A percentile compares a stretch with the other conserved stretches of the same genome.
Conservation (phyloP, 2,797 vertebrate species). For the Channa striata region DNA sequence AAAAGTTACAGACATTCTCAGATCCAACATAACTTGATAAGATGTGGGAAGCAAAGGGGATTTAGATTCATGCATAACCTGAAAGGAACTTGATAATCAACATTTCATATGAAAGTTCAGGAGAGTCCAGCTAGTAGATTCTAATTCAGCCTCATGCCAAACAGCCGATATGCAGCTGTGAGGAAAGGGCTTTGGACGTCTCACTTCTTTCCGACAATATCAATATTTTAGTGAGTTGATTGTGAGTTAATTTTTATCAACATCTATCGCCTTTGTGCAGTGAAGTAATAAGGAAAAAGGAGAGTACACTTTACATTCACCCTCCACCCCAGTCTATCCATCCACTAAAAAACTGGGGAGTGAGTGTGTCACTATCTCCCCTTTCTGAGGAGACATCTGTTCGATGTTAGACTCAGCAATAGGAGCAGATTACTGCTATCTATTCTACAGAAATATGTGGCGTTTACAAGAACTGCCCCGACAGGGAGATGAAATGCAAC, state of each 20-base stretch:
- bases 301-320: conserved; percentile 7
- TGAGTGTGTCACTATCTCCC: conserved; percentile 49
- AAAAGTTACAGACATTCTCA: no score
- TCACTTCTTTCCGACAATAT: no score
- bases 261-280: background rate
- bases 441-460: conserved; percentile 56
- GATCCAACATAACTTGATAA: no score
- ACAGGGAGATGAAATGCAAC: conserved; percentile 58
- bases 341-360: conserved; percentile 42
- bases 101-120: background rate
- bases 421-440: conserved; percentile 63
- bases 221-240: no score
- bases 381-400: conserved; percentile 74
- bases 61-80: no score
- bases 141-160: background rate
- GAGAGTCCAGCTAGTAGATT: background rate
- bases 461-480: conserved; percentile 65
- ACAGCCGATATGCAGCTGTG: no score
- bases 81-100: no score
- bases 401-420: conserved; percentile 76
- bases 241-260: conserved; percentile 17
- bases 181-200: background rate
- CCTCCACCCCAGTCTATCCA: conserved; percentile 27
- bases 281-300: conserved; percentile 7
- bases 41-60: no score